Percentiles rank a stretch among this genome's conserved stretches.
Conservation (phyloP, 2,113 vertebrate genomes). For the Pseudorhombus dupliciocellatus region DNA sequence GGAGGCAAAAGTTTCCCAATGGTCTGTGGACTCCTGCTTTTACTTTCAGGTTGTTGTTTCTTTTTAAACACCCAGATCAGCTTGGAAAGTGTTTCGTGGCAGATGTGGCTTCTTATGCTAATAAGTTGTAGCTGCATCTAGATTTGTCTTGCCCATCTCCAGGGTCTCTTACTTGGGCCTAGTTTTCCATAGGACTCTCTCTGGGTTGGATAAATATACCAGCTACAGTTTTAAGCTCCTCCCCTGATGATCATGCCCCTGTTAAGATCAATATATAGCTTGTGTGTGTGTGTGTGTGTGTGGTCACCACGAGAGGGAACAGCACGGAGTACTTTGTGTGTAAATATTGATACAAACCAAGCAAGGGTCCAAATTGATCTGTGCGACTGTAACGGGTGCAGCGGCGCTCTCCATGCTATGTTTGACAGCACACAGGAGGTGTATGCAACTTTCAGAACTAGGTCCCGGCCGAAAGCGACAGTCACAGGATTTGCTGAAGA, state of each 20-base stretch:
- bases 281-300: conserved; percentile 42
- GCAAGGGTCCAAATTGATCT: conserved; percentile 77
- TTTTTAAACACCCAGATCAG: conserved; percentile 27
- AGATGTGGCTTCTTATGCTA: conserved; percentile 51
- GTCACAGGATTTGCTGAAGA: conserved; percentile 14
- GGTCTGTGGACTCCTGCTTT: conserved; percentile 21
- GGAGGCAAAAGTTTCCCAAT: conserved; percentile 35
- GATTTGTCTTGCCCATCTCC: conserved; percentile 45
- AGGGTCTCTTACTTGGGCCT: conserved; percentile 49
- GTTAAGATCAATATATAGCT: conserved; percentile 74
- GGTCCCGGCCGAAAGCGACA: conserved; percentile 26
- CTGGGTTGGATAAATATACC: conserved; percentile 67
- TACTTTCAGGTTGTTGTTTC: conserved; percentile 36
- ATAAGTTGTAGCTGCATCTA: conserved; percentile 43
- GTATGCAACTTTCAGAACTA: conserved; percentile 38
- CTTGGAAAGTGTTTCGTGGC: conserved; percentile 27
- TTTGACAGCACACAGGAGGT: conserved; percentile 35
- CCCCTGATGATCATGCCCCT: conserved; percentile 64
- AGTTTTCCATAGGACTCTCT: conserved; percentile 63
- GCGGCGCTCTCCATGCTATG: conserved; percentile 33
- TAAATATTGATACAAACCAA: conserved; percentile 83
- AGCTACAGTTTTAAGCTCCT: conserved; percentile 62
- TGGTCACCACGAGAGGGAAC: conserved; percentile 53
- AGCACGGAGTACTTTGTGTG: conserved; percentile 72
- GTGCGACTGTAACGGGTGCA: conserved; percentile 51